Percentiles rank a stretch among this genome's conserved stretches.
These are phyloP conservation scores for Actenoides hombroni DNA, from an alignment of 2,113 vertebrate species.

Conservation along the genomic window DNA sequence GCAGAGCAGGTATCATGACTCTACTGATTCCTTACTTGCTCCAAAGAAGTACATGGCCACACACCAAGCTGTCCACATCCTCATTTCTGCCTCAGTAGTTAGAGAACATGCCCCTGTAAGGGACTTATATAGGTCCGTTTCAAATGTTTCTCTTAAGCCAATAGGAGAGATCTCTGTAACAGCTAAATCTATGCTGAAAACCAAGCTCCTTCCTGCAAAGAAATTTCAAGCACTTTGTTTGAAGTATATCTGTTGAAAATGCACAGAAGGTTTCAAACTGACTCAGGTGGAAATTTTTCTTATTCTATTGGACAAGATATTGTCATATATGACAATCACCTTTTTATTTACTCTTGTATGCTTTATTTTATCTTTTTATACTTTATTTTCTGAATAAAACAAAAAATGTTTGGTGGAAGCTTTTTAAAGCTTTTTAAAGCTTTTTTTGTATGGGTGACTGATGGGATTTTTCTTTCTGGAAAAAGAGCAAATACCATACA, in stretches of 20 bases:
- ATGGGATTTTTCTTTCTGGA: background rate
- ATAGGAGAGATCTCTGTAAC: background rate
- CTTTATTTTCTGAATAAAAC: background rate
- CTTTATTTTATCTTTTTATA: background rate
- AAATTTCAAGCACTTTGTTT: background rate
- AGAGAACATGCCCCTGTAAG: background rate
- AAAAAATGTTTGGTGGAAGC: background rate
- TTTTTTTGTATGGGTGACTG: background rate
- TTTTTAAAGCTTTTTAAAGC: background rate
- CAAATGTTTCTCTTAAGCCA: background rate
- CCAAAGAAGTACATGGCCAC: conserved; percentile 26
- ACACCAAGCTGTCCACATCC: background rate
- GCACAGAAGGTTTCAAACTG: background rate
- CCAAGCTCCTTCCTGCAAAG: background rate
- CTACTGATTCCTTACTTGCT: conserved; percentile 30
- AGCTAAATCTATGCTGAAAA: background rate
- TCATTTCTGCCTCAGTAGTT: background rate
- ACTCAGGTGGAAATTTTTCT: background rate
- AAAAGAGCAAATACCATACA: background rate
- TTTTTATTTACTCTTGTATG: background rate
- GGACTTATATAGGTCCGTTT: background rate
- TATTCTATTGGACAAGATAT: background rate
- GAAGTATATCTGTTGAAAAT: background rate
- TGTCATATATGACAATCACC: background rate
- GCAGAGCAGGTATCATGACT: background rate